A percentile compares a stretch with the other conserved stretches of the same genome.
Conservation (phyloP, 2,888 invertebrate species). For the Parascotia fuliginaria region DNA sequence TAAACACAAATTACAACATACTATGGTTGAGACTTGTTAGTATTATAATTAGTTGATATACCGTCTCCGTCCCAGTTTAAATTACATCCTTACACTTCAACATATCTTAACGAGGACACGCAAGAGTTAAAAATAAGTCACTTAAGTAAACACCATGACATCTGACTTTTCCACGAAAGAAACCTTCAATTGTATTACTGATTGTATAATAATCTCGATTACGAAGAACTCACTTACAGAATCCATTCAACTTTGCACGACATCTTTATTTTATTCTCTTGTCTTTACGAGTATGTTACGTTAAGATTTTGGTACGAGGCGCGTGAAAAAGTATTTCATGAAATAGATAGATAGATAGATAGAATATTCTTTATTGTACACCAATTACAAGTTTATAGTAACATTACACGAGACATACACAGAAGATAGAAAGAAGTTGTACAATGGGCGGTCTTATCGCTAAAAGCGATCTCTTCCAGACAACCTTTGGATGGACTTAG, state of each 20-base stretch:
- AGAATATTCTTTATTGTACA: no score
- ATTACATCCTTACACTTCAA: background rate
- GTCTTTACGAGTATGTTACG: no score
- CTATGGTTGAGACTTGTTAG: no score
- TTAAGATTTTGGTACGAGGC: background rate
- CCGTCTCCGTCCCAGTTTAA: background rate
- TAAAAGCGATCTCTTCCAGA: no score
- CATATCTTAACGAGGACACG: background rate
- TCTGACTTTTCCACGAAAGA: background rate
- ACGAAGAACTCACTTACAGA: slow-evolving; percentile 2
- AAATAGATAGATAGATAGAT: no score
- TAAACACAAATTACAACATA: background rate
- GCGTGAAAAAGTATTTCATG: no score
- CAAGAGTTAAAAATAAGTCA: background rate
- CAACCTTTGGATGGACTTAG: no score
- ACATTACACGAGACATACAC: no score
- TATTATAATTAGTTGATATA: background rate
- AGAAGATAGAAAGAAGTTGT: no score
- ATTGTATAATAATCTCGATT: background rate
- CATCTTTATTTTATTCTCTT: slow-evolving; percentile 4
- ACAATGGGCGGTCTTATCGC: no score
- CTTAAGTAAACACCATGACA: background rate
- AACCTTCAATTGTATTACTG: background rate
- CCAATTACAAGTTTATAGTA: no score
- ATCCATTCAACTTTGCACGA: slow-evolving; percentile 1